These are phyloP conservation scores for Elysia crispata DNA, from an alignment of 2,888 invertebrate species.

Conservation along the genomic window DNA sequence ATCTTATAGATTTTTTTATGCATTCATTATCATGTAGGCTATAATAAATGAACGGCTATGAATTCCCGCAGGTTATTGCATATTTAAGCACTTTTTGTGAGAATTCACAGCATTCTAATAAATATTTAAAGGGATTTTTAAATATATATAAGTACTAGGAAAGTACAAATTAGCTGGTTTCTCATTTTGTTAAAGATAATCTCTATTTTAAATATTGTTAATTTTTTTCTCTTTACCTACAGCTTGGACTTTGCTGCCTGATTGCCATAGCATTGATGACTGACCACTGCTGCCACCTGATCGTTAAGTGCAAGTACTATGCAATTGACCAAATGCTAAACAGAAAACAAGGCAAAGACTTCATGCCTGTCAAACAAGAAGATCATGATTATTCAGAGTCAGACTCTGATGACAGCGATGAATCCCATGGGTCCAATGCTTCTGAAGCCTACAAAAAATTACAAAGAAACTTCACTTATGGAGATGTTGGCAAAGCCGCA, in stretches of 20 bases:
- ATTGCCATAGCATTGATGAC: slow-evolving; percentile 70
- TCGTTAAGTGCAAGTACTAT: slow-evolving; percentile 72
- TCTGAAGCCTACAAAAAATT: slow-evolving; percentile 51
- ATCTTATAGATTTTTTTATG: too few relatives aligned
- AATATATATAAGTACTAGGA: not conserved
- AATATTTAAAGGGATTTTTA: not conserved
- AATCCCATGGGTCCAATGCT: not conserved
- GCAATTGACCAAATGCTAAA: slow-evolving; percentile 57
- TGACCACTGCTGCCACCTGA: slow-evolving; percentile 73
- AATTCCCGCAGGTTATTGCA: too few relatives aligned
- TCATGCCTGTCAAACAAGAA: not conserved
- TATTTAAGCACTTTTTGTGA: too few relatives aligned
- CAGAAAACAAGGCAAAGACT: not conserved
- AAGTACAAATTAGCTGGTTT: not conserved
- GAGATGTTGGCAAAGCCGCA: slow-evolving; percentile 71
- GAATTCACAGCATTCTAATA: too few relatives aligned
- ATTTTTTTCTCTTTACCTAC: slow-evolving; percentile 33
- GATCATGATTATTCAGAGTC: not conserved
- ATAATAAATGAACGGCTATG: too few relatives aligned
- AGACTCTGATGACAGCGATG: slow-evolving; percentile 29
- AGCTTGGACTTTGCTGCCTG: slow-evolving; percentile 71
- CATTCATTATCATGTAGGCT: too few relatives aligned
- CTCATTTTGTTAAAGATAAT: slow-evolving; percentile 30
- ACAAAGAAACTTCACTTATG: slow-evolving; percentile 64
- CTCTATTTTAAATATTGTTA: too few relatives aligned